These are phyloP conservation scores for Ferdinandea cuprea DNA, from an alignment of 2,888 invertebrate species.

Conservation along the genomic window DNA sequence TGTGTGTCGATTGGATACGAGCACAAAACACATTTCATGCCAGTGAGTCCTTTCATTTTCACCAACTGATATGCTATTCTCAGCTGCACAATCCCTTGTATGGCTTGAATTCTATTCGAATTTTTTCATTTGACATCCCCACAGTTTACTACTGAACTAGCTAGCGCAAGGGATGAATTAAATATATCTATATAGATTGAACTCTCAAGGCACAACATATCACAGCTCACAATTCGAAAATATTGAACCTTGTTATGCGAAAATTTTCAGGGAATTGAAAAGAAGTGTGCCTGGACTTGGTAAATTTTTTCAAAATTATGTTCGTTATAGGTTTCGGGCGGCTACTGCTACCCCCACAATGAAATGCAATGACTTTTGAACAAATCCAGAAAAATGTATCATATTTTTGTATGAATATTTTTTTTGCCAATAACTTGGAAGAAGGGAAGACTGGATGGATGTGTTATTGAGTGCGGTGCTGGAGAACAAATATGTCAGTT, in stretches of 20 bases:
- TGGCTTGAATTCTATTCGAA: constrained; percentile 41
- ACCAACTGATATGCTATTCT: constrained; percentile 47
- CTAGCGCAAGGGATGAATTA: constrained; percentile 28
- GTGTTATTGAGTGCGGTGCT: constrained; percentile 17
- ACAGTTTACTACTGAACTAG: neutral
- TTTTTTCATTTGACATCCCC: constrained; percentile 52
- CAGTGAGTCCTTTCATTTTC: constrained; percentile 62
- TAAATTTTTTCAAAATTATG: too few relatives aligned
- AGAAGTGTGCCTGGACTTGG: neutral
- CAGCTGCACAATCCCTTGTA: constrained; percentile 1
- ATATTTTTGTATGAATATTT: constrained; percentile 48
- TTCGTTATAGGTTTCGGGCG: too few relatives aligned
- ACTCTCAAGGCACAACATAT: constrained; percentile 39
- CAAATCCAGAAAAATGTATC: constrained; percentile 12
- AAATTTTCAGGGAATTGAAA: constrained; percentile 10
- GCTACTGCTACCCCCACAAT: too few relatives aligned
- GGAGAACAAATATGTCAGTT: constrained; percentile 15
- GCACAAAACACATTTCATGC: constrained; percentile 65
- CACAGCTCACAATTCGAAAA: constrained; percentile 59
- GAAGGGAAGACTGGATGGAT: neutral
- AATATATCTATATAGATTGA: constrained; percentile 28
- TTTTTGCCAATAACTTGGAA: constrained; percentile 5
- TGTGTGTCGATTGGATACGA: too few relatives aligned
- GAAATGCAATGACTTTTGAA: constrained; percentile 48
- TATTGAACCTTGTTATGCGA: constrained; percentile 37